Conservation (phyloP, 2,797 vertebrate species). For the Bovichtus diacanthus region DNA sequence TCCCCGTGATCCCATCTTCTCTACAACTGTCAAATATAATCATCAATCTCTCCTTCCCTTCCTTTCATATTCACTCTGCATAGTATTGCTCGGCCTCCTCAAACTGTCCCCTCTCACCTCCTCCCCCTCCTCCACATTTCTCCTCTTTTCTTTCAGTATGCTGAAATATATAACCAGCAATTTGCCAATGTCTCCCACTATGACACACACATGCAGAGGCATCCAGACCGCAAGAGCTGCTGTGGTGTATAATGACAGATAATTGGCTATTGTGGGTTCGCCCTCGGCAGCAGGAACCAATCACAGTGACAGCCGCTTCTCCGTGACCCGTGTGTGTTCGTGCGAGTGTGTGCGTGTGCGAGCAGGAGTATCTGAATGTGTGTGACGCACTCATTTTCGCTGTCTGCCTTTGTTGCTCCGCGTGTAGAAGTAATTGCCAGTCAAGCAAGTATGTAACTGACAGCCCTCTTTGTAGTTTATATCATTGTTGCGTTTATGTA, state of each 20-base stretch:
- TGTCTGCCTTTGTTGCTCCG: constrained; percentile 46
- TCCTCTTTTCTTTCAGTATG: constrained; percentile 59
- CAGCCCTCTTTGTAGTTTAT: constrained; percentile 48
- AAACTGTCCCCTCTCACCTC: constrained; percentile 21
- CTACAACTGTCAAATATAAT: constrained; percentile 70
- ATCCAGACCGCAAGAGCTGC: constrained; percentile 75
- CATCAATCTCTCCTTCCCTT: constrained; percentile 61
- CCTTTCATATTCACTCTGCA: constrained; percentile 65
- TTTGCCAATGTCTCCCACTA: constrained; percentile 74
- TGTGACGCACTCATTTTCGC: constrained; percentile 44
- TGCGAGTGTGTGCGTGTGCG: constrained; percentile 8
- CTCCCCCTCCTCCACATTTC: constrained; percentile 40
- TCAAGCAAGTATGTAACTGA: constrained; percentile 42
- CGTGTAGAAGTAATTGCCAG: constrained; percentile 43
- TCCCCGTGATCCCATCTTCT: constrained; percentile 64
- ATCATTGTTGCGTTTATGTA: constrained; percentile 43
- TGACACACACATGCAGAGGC: constrained; percentile 57
- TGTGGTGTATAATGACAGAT: constrained; percentile 83
- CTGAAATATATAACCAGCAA: constrained; percentile 77
- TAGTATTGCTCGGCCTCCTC: constrained; percentile 56
- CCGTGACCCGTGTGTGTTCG: constrained; percentile 61
- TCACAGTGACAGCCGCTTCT: constrained; percentile 81
- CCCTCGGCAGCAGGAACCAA: constrained; percentile 78
- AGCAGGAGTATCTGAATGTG: constrained; percentile 19
- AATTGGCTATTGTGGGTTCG: constrained; percentile 82